Evolutionary conservation across 2,888 invertebrate species (phyloP), one percentile per base, ranked within the genome.

Genomic region (Mamestra brassicae): DNA sequence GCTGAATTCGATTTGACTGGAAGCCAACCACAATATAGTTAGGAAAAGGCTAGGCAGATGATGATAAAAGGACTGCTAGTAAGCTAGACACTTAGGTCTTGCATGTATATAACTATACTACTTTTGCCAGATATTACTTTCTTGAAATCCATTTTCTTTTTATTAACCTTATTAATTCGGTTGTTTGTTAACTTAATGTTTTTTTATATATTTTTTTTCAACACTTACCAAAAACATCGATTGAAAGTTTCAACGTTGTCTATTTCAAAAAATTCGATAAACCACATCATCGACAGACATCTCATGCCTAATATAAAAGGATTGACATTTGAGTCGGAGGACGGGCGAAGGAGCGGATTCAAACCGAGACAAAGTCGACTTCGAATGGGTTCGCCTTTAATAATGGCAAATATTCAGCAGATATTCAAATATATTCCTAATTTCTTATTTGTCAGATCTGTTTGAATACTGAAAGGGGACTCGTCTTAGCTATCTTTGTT

Each of bases 261-360:
- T 13, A 3, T 1, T 7, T 34, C 7, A 7, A 42, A 61, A 15
- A 71, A 54, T 54, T 83, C 84, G 87, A 86, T 71, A 78, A 5
- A 47, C 3, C 3, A 0, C 17, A 62, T 63, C 3, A 87, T 88
- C 85, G 85, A 88, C 77, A 83, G 1, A 7, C 26, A 70, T 77
- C 79, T 77, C 93, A 57, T 89, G 71, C 82, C 94, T 94, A 91
- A 83, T 90, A 88, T 96, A 96, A 96, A 96, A 96, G 96, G 96
- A 96, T 96, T 96, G 96, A 95, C 94, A 91, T 95, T 95, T 93
- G 94, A 95, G 90, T 89, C 89, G 89, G 91, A 92, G 90, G 89
- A 91, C 93, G 92, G 92, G 91, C 92, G 94, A 91, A 94, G 94
- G 92, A 94, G 93, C 93, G 95, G 95, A 96, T 96, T 94, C 93